Percentiles rank a stretch among this genome's conserved stretches.
phyloP scores from a whole-genome alignment of 2,113 vertebrate species.

The Xerus inauris region DNA sequence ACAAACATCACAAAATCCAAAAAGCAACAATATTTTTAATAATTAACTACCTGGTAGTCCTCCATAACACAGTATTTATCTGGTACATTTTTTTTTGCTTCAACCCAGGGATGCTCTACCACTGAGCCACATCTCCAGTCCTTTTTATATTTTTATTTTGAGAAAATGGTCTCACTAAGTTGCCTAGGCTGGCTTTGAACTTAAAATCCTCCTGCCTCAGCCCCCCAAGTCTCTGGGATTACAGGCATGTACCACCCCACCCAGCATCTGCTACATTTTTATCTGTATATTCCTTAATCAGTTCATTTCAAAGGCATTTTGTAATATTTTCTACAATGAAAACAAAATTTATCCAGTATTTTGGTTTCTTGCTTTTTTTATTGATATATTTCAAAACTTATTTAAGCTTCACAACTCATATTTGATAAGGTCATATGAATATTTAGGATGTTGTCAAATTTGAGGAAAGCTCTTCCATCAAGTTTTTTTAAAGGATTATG shows the following conservation, averaged over 20 bases:
- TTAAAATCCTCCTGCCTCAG: too few species aligned
- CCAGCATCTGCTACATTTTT: neutral
- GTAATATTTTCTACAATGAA: constrained; percentile 16
- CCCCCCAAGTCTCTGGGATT: too few species aligned
- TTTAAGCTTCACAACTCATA: constrained; percentile 1
- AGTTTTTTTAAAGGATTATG: neutral
- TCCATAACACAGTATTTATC: neutral
- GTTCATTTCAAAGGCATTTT: neutral
- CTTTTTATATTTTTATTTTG: too few species aligned
- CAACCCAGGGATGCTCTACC: too few species aligned
- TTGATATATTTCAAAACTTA: neutral
- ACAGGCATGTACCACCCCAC: too few species aligned
- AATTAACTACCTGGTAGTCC: neutral
- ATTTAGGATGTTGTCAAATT: constrained; percentile 32
- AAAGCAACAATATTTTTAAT: neutral
- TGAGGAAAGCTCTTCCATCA: neutral
- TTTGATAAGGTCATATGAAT: constrained; percentile 45
- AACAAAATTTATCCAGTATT: neutral
- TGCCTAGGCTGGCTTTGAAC: too few species aligned
- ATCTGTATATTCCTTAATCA: neutral
- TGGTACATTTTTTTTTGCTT: too few species aligned
- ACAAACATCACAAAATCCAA: constrained; percentile 23
- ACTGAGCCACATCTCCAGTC: too few species aligned
- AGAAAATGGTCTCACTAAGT: too few species aligned
- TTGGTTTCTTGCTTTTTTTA: constrained; percentile 38